Base-by-base conservation (phyloP, 2,113 vertebrate species). In the Neomonachus schauinslandi region DNA sequence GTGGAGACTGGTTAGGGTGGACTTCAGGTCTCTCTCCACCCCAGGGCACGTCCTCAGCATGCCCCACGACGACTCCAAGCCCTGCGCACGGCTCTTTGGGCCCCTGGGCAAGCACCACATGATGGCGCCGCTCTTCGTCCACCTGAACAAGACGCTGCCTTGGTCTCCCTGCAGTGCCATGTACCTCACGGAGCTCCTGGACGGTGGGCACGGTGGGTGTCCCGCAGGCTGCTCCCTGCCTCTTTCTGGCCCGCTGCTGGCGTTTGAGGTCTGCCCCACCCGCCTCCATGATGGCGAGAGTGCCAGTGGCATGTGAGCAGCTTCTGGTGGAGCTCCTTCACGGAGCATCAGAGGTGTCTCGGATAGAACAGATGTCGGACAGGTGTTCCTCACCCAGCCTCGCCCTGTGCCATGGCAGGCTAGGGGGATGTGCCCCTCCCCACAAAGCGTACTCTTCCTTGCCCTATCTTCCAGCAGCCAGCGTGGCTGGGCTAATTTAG, bases 121-220 rank as follows among this genome's bases (percentile, higher is more conserved):
- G 98, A 99, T 99, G 99, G 99, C 99, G 0, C 99, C 99, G 0
- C 97, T 99, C 89, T 99, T 99, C 22, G 90, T 99, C 96, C 99
- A 99, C 95, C 95, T 99, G 87, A 99, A 99, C 98, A 99, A 99
- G 98, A 99, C 98, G 0, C 97, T 99, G 24, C 99, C 99, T 6
- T 99, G 99, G 99, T 99, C 99, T 0, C 99, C 99, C 13, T 99
- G 99, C 98, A 99, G 99, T 0, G 99, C 99, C 67, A 99, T 99
- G 97, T 99, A 99, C 98, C 98, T 99, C 98, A 99, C 99, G 0
- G 99, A 99, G 93, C 99, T 99, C 98, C 99, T 99, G 97, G 99
- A 99, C 6, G 99, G 99, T 0, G 99, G 99, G 36, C 99, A 99
- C 0, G 99, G 99, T 99, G 99, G 92, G 98, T 49, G 16, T 67